Conservation (phyloP, 2,888 invertebrate species). For the Drosophila kokeensis region DNA sequence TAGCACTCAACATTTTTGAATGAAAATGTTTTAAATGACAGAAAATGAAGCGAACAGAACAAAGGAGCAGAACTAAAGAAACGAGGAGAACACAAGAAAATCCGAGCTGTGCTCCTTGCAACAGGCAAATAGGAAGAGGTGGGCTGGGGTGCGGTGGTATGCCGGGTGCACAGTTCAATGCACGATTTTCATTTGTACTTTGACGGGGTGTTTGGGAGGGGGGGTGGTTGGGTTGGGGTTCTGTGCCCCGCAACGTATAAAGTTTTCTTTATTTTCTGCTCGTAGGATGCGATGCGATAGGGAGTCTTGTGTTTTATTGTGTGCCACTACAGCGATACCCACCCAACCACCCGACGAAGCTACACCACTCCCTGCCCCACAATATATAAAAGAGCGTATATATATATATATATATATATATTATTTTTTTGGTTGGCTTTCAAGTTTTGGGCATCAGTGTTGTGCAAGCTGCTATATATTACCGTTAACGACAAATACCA, state of each 20-base stretch:
- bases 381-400: constrained; percentile 13
- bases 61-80: neutral
- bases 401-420: neutral
- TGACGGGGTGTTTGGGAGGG: neutral
- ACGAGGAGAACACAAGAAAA: neutral
- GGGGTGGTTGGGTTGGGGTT: neutral
- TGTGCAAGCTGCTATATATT: constrained; percentile 44
- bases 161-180: constrained; percentile 65
- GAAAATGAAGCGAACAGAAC: constrained; percentile 10
- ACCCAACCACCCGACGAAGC: neutral
- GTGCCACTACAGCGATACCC: neutral
- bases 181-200: constrained; percentile 66
- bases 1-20: constrained; percentile 37
- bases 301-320: constrained; percentile 2
- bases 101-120: constrained; percentile 6
- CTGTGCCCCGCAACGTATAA: constrained; percentile 7
- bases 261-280: constrained; percentile 28
- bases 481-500: constrained; percentile 61
- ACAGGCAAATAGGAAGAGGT: neutral
- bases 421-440: neutral
- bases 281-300: constrained; percentile 1
- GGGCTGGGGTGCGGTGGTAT: neutral
- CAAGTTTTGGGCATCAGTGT: constrained; percentile 16
- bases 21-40: constrained; percentile 43
- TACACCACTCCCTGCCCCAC: neutral